A percentile compares a stretch with the other conserved stretches of the same genome.
phyloP scores from a whole-genome alignment of 1,140 invertebrate genomes.

The Potamilus streckersoni region DNA sequence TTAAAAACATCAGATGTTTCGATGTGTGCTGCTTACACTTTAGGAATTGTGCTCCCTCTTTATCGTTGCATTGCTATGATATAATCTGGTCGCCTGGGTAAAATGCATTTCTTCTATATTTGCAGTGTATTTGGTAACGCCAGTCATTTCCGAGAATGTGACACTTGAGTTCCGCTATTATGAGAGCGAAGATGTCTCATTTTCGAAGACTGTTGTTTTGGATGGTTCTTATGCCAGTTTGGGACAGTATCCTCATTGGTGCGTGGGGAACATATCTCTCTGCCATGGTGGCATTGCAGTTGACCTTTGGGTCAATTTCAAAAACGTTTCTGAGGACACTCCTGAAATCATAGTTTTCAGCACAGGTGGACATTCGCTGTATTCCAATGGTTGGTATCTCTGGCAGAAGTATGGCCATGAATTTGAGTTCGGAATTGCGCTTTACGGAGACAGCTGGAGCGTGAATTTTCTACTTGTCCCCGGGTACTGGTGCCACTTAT shows the following conservation, averaged over 20 bases:
- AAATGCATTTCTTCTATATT: no score
- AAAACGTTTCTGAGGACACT: slow-evolving; percentile 21
- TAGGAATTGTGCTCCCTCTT: no score
- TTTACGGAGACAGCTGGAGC: slow-evolving; percentile 13
- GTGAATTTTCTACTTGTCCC: slow-evolving; percentile 11
- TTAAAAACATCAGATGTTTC: no score
- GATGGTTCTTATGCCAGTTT: not conserved
- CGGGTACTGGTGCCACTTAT: slow-evolving; percentile 12
- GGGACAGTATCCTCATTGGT: slow-evolving; percentile 30
- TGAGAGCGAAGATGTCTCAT: not conserved
- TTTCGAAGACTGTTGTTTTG: not conserved
- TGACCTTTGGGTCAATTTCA: slow-evolving; percentile 26
- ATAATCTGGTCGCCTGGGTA: no score
- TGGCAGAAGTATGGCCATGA: slow-evolving; percentile 22
- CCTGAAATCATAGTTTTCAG: slow-evolving; percentile 19
- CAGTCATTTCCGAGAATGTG: not conserved
- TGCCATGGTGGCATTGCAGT: slow-evolving; percentile 14
- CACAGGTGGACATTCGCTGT: slow-evolving; percentile 26
- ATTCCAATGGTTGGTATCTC: slow-evolving; percentile 29
- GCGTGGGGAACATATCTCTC: slow-evolving; percentile 20
- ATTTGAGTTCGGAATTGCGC: slow-evolving; percentile 23
- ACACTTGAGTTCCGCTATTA: not conserved
- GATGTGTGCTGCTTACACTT: no score
- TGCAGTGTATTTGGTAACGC: no score
- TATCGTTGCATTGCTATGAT: no score